These are phyloP conservation scores for Harpegnathos saltator DNA, from an alignment of 1,140 invertebrate genomes.

Conservation along the genomic window DNA sequence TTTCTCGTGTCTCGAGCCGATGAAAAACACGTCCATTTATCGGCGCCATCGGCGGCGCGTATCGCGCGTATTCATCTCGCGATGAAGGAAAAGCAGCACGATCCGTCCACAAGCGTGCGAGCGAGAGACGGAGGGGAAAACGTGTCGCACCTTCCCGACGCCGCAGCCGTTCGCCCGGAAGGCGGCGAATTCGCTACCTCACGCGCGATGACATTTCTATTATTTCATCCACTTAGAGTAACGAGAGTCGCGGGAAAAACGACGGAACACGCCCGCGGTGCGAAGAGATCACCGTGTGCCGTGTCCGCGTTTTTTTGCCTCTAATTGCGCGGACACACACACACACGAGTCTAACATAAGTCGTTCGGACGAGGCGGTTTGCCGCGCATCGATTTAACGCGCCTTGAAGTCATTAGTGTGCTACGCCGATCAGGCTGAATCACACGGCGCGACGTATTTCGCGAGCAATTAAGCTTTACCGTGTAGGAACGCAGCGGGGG, in stretches of 20 bases:
- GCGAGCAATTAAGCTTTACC: slow-evolving; percentile 49
- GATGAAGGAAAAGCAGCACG: too few relatives aligned
- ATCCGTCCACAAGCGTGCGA: too few relatives aligned
- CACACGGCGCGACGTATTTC: slow-evolving; percentile 24
- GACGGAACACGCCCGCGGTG: slow-evolving; percentile 3
- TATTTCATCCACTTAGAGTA: slow-evolving; percentile 30
- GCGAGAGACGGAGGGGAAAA: too few relatives aligned
- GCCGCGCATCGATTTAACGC: slow-evolving; percentile 30
- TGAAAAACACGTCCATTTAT: too few relatives aligned
- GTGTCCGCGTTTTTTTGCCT: slow-evolving; percentile 10
- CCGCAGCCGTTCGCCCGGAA: too few relatives aligned
- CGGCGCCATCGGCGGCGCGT: too few relatives aligned
- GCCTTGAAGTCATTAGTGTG: slow-evolving; percentile 45
- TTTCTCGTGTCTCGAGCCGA: neutral
- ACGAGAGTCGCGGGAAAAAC: slow-evolving; percentile 32
- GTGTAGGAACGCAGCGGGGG: neutral
- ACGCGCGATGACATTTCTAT: slow-evolving; percentile 6
- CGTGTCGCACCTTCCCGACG: too few relatives aligned
- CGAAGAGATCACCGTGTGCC: neutral
- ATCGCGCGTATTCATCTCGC: too few relatives aligned
- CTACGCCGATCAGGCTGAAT: slow-evolving; percentile 26
- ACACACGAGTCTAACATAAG: neutral
- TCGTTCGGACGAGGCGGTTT: neutral
- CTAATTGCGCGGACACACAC: slow-evolving; percentile 19
- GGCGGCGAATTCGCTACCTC: too few relatives aligned